A percentile compares a stretch with the other conserved stretches of the same genome.
These are phyloP conservation scores for Asbolus verrucosus DNA, from an alignment of 1,140 invertebrate species.

Conservation along the genomic window DNA sequence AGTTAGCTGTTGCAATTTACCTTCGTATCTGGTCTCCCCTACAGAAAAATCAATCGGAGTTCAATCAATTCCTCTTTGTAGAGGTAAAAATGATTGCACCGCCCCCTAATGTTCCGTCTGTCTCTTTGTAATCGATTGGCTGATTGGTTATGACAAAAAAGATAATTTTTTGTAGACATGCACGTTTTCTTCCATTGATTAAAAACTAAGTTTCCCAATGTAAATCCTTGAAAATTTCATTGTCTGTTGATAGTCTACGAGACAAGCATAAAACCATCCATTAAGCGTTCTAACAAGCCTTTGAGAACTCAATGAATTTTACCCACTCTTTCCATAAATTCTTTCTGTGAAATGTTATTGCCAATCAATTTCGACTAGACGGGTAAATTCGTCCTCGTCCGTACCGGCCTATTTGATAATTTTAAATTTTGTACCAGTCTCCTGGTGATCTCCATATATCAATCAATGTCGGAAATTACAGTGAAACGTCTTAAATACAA, in stretches of 20 bases:
- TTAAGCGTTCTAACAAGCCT: background rate
- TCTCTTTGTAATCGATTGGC: too few relatives aligned
- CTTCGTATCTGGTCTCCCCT: too few relatives aligned
- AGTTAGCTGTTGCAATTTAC: background rate
- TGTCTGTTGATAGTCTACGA: too few relatives aligned
- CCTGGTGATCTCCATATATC: slow-evolving; percentile 17
- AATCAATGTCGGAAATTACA: slow-evolving; percentile 25
- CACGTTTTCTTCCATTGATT: too few relatives aligned
- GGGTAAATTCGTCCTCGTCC: slow-evolving; percentile 14
- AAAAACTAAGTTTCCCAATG: background rate
- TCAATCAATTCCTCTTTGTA: slow-evolving; percentile 6
- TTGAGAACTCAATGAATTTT: background rate
- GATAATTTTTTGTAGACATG: too few relatives aligned
- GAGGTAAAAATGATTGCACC: background rate
- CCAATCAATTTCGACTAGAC: slow-evolving; percentile 22
- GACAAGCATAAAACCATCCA: background rate
- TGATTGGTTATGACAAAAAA: background rate
- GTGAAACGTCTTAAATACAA: slow-evolving; percentile 11
- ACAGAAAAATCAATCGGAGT: background rate
- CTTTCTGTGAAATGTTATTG: slow-evolving; percentile 21
- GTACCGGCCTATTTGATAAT: slow-evolving; percentile 34
- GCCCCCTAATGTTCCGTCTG: background rate
- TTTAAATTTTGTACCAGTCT: slow-evolving; percentile 34
- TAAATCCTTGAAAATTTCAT: background rate
- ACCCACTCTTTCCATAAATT: background rate